Evolutionary conservation across 2,888 invertebrate species (phyloP).

Genomic region (Lasioglossum malachurum): DNA sequence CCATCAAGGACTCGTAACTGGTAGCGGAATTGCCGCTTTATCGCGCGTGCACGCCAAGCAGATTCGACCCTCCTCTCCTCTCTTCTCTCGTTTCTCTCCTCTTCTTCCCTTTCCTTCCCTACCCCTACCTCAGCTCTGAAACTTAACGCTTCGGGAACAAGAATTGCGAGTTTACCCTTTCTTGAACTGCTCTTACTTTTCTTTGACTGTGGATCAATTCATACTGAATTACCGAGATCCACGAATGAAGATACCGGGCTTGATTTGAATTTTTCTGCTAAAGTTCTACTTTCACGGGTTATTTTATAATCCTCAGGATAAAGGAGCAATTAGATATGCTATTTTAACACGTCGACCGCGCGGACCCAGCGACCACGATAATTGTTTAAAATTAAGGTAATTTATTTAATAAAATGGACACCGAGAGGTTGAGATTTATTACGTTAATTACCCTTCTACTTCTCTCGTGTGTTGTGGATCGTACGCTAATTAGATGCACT

Average conservation of each 20-base stretch:
- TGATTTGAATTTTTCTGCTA: background rate
- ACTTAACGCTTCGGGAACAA: background rate
- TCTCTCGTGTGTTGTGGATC: background rate
- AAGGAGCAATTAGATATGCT: background rate
- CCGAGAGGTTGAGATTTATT: background rate
- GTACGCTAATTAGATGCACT: background rate
- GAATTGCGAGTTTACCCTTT: background rate
- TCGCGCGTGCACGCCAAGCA: constrained; percentile 45
- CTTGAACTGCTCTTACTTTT: background rate
- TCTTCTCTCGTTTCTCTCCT: background rate
- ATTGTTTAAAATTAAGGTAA: background rate
- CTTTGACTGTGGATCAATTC: background rate
- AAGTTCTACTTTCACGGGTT: background rate
- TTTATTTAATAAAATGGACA: background rate
- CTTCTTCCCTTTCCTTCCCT: constrained; percentile 6
- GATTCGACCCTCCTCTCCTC: background rate
- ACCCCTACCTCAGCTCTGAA: background rate
- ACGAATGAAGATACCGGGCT: background rate
- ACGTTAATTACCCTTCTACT: background rate
- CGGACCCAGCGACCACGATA: background rate
- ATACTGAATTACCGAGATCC: background rate
- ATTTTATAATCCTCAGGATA: background rate
- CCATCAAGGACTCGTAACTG: constrained; percentile 52
- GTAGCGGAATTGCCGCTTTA: constrained; percentile 62
- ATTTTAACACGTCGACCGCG: background rate